These are phyloP conservation scores for Laothoe populi DNA, from an alignment of 2,888 invertebrate species.

Conservation along the genomic window DNA sequence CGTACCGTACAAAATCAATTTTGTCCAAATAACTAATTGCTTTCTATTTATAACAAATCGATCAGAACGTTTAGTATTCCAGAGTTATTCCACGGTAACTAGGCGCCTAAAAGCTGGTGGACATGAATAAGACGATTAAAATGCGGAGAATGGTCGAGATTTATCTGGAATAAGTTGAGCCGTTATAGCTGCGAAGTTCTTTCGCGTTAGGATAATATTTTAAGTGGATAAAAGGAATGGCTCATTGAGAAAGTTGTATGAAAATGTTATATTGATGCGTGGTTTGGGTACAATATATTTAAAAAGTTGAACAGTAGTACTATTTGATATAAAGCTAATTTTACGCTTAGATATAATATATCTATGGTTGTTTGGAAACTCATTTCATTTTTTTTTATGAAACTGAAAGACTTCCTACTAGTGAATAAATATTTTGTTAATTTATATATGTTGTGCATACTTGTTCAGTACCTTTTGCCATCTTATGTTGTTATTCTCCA, in stretches of 20 bases:
- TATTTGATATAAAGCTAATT: no score
- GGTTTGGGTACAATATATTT: background rate
- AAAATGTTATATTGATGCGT: background rate
- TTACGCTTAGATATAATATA: no score
- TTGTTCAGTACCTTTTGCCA: no score
- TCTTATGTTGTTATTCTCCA: no score
- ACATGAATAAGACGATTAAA: conserved; percentile 36
- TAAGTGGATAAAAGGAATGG: conserved; percentile 25
- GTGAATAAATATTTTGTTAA: no score
- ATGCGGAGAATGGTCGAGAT: conserved; percentile 31
- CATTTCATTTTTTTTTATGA: no score
- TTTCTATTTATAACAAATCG: conserved; percentile 20
- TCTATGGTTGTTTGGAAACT: no score
- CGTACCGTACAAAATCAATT: conserved; percentile 6
- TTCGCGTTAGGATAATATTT: conserved; percentile 24
- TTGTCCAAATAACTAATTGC: conserved; percentile 15
- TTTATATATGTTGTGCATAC: no score
- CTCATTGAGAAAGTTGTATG: conserved; percentile 2
- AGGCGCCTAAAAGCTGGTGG: conserved; percentile 29
- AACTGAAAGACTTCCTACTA: no score
- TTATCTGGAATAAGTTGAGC: conserved; percentile 28
- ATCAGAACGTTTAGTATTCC: conserved; percentile 24
- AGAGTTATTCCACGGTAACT: conserved; percentile 27
- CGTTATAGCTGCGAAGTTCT: conserved; percentile 25
- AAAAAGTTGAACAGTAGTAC: no score